Base-by-base conservation (phyloP, 2,113 vertebrate species). In the Laticauda colubrina region DNA sequence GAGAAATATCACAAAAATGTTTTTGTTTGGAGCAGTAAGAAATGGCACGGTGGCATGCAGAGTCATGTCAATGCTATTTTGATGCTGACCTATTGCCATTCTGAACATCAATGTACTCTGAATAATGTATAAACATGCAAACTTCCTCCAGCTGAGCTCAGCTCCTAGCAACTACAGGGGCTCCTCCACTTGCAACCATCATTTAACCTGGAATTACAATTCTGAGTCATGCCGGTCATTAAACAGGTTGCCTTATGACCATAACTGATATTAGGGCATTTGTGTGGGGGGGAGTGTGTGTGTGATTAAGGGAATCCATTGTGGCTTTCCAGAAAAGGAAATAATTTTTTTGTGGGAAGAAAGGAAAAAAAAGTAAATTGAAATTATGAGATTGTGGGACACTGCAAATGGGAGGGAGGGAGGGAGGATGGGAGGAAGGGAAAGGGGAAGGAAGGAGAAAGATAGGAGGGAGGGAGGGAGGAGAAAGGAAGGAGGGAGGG, bases 71-170 rank as follows among this genome's bases (percentile, higher is more conserved):
- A 93, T 90, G 90, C 89, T 85, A 48, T 91, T 43, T 56, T 39
- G 93, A 57, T 91, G 43, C 69, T 23, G 39, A 93, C 55, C 91
- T 92, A 54, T 89, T 95, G 90, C 34, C 12, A 4, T 2, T 1
- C 56, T 64, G 95, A 90, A 86, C 69, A 89, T 89, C 93, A 94
- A 75, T 2, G 92, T 89, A 75, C 61, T 53, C 4, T 61, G 91
- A 90, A 26, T 34, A 90, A 90, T 14, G 75, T 39, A 20, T 39
- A 81, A 75, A 39, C 18, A 3, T 39, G n/a, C 21, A 8, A 21
- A 39, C 34, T 39, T 81, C 18, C 34, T 81, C 69, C 15, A 34
- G 15, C 3, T 15, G 34, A 39, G 34, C 34, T 81, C n/a, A 81
- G 34, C 18, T 81, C 69, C 34, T 39, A 81, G 15, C 34, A 81